These are phyloP conservation scores for Nasua narica DNA, from an alignment of 2,797 vertebrate species.

Conservation along the genomic window DNA sequence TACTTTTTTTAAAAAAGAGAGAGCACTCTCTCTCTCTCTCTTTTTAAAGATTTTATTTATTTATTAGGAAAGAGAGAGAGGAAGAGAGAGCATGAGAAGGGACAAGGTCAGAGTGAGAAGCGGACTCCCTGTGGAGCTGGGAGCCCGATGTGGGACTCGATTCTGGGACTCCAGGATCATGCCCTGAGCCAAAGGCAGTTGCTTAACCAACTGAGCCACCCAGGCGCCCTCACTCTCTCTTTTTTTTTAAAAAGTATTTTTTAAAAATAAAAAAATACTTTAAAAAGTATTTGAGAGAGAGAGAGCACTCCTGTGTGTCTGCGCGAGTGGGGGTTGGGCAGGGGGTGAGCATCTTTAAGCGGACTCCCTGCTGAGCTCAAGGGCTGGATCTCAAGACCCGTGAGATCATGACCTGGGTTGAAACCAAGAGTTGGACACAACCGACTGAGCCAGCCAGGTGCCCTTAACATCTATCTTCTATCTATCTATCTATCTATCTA, in stretches of 20 bases:
- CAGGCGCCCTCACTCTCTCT: too few relatives aligned
- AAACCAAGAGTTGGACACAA: neutral
- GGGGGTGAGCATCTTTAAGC: neutral
- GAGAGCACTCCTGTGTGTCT: fast-evolving
- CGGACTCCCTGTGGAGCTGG: too few relatives aligned
- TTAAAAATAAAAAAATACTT: too few relatives aligned
- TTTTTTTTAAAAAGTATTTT: neutral
- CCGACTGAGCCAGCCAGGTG: neutral
- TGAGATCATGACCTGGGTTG: neutral
- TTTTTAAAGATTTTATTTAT: too few relatives aligned
- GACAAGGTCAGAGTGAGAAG: too few relatives aligned
- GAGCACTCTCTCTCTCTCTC: too few relatives aligned
- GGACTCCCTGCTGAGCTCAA: neutral
- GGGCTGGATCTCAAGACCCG: neutral
- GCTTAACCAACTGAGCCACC: too few relatives aligned
- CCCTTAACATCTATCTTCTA: neutral
- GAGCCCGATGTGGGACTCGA: too few relatives aligned
- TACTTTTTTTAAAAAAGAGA: neutral
- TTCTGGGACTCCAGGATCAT: too few relatives aligned
- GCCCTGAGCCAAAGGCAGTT: too few relatives aligned
- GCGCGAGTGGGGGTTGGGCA: neutral
- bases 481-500: neutral
- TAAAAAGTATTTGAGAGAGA: neutral
- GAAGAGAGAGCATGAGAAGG: too few relatives aligned
- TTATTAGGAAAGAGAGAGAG: too few relatives aligned